Evolutionary conservation across 2,797 vertebrate species (phyloP).

Genomic region (Myiotriccus ornatus): DNA sequence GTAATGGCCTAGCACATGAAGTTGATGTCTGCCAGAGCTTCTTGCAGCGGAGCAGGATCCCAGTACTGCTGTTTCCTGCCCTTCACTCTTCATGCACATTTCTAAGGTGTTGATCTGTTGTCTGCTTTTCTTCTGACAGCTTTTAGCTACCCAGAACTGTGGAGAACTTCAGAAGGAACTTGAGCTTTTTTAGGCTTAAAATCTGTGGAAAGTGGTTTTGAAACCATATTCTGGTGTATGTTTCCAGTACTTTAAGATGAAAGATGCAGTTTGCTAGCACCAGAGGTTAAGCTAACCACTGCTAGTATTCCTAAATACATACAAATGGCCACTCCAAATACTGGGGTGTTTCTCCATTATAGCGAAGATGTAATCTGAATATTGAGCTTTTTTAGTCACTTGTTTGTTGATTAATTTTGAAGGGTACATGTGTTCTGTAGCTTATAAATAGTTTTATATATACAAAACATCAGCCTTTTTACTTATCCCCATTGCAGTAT

Average conservation of each 20-base stretch:
- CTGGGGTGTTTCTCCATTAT: background rate
- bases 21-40: background rate
- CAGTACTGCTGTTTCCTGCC: background rate
- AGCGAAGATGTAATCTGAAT: background rate
- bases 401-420: background rate
- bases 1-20: fast-evolving
- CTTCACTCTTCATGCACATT: background rate
- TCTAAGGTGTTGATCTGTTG: background rate
- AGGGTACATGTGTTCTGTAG: background rate
- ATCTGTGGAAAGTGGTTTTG: background rate
- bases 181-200: background rate
- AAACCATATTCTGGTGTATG: background rate
- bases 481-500: background rate
- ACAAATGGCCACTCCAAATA: background rate
- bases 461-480: background rate
- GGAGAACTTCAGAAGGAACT: background rate
- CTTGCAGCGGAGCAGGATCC: background rate
- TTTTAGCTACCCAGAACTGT: background rate
- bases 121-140: background rate
- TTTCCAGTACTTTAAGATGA: background rate
- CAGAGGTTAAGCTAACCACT: background rate
- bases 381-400: background rate
- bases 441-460: background rate
- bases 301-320: background rate
- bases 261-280: background rate